Percentiles rank a stretch among this genome's conserved stretches.
Evolutionary conservation across 2,797 vertebrate genomes (phyloP).

Genomic region (Characodon lateralis): DNA sequence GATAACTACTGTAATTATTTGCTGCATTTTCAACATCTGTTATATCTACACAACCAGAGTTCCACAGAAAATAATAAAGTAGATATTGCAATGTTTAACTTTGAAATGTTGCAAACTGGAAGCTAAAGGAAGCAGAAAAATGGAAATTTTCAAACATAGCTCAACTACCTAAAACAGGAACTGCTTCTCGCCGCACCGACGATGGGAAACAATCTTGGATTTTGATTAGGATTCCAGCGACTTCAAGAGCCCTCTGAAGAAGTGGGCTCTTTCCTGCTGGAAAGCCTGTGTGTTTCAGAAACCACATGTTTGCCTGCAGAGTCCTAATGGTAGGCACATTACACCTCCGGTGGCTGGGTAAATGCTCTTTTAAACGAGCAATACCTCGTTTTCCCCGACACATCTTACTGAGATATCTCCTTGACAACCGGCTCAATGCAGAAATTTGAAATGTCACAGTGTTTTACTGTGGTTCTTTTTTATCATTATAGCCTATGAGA

Average conservation of each 20-base stretch:
- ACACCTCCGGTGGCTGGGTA: conserved; percentile 62
- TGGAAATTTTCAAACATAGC: neutral
- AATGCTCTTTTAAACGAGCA: conserved; percentile 70
- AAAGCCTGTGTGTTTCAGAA: conserved; percentile 34
- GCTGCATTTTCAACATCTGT: neutral
- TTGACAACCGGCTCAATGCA: conserved; percentile 74
- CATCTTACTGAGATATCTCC: conserved; percentile 71
- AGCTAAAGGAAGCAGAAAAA: neutral
- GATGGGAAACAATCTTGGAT: conserved; percentile 37
- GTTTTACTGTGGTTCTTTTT: conserved; percentile 72
- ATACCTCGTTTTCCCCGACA: conserved; percentile 56
- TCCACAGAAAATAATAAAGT: too few relatives aligned
- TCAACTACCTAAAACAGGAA: conserved; percentile 2
- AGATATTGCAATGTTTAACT: neutral
- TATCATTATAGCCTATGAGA: conserved; percentile 56
- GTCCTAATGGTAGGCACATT: conserved; percentile 64
- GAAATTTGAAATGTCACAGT: conserved; percentile 76
- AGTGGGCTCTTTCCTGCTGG: neutral
- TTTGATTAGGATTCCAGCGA: conserved; percentile 45
- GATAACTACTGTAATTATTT: neutral
- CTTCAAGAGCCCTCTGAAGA: conserved; percentile 27
- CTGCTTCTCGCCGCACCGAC: conserved; percentile 28
- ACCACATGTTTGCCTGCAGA: conserved; percentile 58
- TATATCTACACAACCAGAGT: neutral
- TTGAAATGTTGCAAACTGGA: neutral